These are phyloP conservation scores for Slavum lentiscoides DNA, from an alignment of 2,888 invertebrate genomes.

Conservation along the genomic window DNA sequence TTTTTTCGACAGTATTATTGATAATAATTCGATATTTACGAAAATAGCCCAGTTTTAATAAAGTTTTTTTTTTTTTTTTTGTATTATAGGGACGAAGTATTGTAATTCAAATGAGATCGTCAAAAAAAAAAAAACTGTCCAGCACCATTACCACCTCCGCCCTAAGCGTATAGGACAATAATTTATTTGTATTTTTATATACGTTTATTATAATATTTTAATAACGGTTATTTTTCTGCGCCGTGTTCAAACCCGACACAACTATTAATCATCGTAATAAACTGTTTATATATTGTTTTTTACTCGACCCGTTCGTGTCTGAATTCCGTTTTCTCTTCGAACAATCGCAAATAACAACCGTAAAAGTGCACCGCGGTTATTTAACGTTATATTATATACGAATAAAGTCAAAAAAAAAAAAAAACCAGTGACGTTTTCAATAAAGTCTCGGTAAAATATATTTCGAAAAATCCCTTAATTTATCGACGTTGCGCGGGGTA, in stretches of 20 bases:
- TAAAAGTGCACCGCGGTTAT: too few relatives aligned
- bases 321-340: not conserved
- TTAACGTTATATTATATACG: too few relatives aligned
- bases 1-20: too few relatives aligned
- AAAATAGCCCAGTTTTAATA: too few relatives aligned
- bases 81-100: not conserved
- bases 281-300: not conserved
- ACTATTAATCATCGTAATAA: slow-evolving; percentile 27
- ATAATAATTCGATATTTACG: too few relatives aligned
- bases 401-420: too few relatives aligned
- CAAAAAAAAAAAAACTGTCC: not conserved
- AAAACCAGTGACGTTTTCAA: too few relatives aligned
- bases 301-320: not conserved
- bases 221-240: not conserved
- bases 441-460: too few relatives aligned
- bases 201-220: not conserved
- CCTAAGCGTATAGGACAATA: not conserved
- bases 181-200: not conserved
- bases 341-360: not conserved
- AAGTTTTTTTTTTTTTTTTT: too few relatives aligned
- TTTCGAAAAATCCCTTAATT: too few relatives aligned
- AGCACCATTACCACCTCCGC: not conserved
- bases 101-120: not conserved
- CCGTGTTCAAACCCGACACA: not conserved
- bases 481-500: too few relatives aligned